These are phyloP conservation scores for Mnemiopsis leidyi DNA, from an alignment of 37 sponge, comb jelly and placozoan species.

Conservation along the genomic window DNA sequence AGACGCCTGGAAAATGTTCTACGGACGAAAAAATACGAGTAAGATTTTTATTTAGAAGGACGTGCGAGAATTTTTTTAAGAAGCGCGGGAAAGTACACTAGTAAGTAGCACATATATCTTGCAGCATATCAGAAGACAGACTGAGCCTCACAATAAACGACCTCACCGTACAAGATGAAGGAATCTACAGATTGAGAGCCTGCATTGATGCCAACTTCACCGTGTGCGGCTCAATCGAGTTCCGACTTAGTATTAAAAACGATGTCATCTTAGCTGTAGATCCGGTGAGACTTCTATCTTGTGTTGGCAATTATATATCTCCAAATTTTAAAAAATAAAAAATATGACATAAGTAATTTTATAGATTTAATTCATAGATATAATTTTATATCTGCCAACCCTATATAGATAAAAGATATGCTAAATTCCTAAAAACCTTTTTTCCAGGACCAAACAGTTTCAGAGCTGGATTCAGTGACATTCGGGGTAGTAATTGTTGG, in stretches of 20 bases:
- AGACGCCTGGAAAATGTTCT: background rate
- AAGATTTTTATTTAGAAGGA: too few relatives aligned
- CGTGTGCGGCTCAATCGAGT: background rate
- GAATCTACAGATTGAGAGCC: background rate
- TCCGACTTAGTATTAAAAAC: background rate
- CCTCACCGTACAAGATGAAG: background rate
- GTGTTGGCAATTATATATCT: too few relatives aligned
- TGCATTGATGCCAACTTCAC: background rate
- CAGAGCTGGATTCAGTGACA: constrained; percentile 7
- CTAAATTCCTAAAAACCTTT: too few relatives aligned
- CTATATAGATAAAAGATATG: too few relatives aligned
- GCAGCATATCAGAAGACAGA: constrained; percentile 16
- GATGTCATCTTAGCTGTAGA: background rate
- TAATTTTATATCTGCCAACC: too few relatives aligned
- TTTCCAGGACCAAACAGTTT: constrained; percentile 1
- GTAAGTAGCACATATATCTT: too few relatives aligned
- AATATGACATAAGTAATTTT: too few relatives aligned
- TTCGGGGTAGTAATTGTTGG: background rate
- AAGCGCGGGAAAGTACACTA: too few relatives aligned
- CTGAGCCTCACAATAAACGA: background rate
- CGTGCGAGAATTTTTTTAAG: too few relatives aligned
- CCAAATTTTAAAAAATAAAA: too few relatives aligned
- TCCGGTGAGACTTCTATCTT: too few relatives aligned
- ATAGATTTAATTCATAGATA: too few relatives aligned
- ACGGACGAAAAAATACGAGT: background rate